Evolutionary conservation across 1,140 invertebrate species (phyloP).

Genomic region (Zaprionus inermis): DNA sequence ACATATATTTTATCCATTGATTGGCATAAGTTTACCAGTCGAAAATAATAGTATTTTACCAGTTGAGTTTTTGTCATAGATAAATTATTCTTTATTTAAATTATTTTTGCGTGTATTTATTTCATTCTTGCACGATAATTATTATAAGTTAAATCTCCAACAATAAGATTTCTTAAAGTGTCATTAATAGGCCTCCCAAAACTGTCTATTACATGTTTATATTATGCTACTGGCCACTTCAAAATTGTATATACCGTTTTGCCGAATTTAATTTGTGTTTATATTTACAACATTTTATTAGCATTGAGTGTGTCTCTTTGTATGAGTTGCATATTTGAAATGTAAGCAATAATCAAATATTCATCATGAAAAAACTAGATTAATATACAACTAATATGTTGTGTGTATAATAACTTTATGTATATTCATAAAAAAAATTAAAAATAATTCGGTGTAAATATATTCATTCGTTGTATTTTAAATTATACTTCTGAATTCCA

Average conservation of each 20-base stretch:
- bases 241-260: conserved; percentile 67
- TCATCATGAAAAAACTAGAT: conserved; percentile 74
- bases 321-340: conserved; percentile 73
- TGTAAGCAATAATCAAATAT: conserved; percentile 76
- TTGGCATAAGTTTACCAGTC: conserved; percentile 14
- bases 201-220: conserved; percentile 47
- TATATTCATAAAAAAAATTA: conserved; percentile 77
- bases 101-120: conserved; percentile 72
- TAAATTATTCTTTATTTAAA: conserved; percentile 77
- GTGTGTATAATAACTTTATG: conserved; percentile 64
- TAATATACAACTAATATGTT: conserved; percentile 77
- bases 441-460: conserved; percentile 77
- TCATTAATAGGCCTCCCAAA: conserved; percentile 55
- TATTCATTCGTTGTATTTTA: conserved; percentile 82
- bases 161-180: conserved; percentile 74
- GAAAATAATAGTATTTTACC: conserved; percentile 19
- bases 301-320: conserved; percentile 58
- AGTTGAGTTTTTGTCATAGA: conserved; percentile 62
- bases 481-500: conserved; percentile 69
- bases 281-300: conserved; percentile 71
- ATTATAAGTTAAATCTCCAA: conserved; percentile 78
- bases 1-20: conserved; percentile 4
- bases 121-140: conserved; percentile 72
- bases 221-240: conserved; percentile 53
- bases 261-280: conserved; percentile 55